Evolutionary conservation across 2,888 invertebrate species (phyloP), one percentile per base, ranked within the genome.

Genomic region (Zygothrica quintamaculata): DNA sequence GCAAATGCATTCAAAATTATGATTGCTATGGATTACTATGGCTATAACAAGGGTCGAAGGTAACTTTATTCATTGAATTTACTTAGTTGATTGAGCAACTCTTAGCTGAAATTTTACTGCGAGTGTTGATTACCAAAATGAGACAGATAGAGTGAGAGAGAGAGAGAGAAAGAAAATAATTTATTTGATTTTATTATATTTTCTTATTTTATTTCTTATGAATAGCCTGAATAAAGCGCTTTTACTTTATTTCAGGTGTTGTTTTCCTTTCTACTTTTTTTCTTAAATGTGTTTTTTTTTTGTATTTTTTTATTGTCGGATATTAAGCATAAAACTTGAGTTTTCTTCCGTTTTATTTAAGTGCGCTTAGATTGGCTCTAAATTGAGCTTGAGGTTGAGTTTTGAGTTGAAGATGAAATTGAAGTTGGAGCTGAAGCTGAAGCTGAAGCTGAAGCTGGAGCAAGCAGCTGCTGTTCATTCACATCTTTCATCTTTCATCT

Each of bases 271-370:
- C 8, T 26, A 8, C 8, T 26, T 26, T 26, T 26, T 4, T 26
- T 26, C 8, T 26, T 4, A 8, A 26, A 47, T 44, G 15, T 18
- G 25, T 12, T 18, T n/a, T 6, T 8, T 42, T 46, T 9, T 4
- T 16, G 15, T 6, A 15, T 25, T 11, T 0, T 43, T 12, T 58
- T 39, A 53, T 46, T 59, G 44, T 31, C 37, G 53, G 43, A 34
- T 43, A 59, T 58, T 52, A 58, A 52, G 52, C 43, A n/a, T 37
- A 44, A 59, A 44, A 53, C 53, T 53, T 44, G 40, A 43, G 43
- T 33, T 58, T 29, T 46, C 51, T 43, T 33, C 34, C 42, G 40
- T 43, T 57, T 39, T 46, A 50, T 44, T 47, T 46, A 60, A 60
- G 56, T 56, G 36, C 43, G 53, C 29, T 66, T 52, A 46, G 67